Evolutionary conservation across 2,113 vertebrate genomes (phyloP).

Genomic region (Erpornis zantholeuca): DNA sequence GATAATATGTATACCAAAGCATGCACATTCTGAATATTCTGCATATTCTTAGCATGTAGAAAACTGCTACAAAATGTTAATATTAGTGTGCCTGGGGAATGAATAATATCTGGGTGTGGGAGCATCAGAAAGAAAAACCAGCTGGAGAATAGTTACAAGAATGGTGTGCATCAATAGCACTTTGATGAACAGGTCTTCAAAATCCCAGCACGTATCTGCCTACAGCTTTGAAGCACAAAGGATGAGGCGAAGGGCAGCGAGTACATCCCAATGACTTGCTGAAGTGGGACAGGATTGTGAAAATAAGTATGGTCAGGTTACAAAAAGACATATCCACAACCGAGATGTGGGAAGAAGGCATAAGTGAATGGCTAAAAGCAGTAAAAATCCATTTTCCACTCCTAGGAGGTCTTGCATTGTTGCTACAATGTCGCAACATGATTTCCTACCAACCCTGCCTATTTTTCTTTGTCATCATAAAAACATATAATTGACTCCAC

Average conservation of each 20-base stretch:
- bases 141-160: neutral
- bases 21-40: neutral
- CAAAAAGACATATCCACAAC: neutral
- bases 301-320: neutral
- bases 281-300: neutral
- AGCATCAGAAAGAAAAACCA: neutral
- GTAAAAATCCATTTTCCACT: neutral
- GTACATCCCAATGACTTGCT: neutral
- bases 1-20: neutral
- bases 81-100: neutral
- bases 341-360: neutral
- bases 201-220: neutral
- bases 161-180: neutral
- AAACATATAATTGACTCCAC: neutral
- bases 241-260: neutral
- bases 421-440: neutral
- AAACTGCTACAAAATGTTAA: neutral
- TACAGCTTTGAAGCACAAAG: neutral
- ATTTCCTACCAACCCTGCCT: neutral
- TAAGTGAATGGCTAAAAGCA: neutral
- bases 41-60: neutral
- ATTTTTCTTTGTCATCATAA: neutral
- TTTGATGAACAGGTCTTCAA: neutral
- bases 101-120: neutral
- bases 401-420: neutral